Conservation (phyloP, 2,113 vertebrate species). For the Sula dactylatra region DNA sequence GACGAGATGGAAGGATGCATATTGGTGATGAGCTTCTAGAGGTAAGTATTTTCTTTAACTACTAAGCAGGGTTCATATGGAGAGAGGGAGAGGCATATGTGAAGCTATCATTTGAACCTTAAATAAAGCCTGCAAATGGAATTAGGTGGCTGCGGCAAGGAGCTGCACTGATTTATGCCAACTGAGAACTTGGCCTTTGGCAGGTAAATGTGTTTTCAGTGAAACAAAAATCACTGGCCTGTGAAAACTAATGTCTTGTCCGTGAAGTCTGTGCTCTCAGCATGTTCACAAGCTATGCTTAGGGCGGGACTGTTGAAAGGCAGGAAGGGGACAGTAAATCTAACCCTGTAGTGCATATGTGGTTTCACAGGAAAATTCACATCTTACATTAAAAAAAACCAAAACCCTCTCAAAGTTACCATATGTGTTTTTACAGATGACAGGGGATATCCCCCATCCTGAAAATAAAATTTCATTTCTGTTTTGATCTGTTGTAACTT, state of each 20-base stretch:
- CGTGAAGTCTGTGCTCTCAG: slow-evolving; percentile 45
- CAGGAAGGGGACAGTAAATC: slow-evolving; percentile 47
- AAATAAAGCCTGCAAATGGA: slow-evolving; percentile 10
- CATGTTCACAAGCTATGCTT: slow-evolving; percentile 21
- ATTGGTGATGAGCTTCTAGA: slow-evolving; percentile 93
- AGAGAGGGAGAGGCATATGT: neutral
- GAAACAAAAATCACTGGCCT: slow-evolving; percentile 40
- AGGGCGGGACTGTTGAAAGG: slow-evolving; percentile 36
- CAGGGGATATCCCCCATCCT: slow-evolving; percentile 9
- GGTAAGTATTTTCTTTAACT: slow-evolving; percentile 70
- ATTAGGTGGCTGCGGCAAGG: slow-evolving; percentile 10
- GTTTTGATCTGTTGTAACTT: neutral
- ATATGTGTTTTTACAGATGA: slow-evolving; percentile 55
- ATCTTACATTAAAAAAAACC: neutral
- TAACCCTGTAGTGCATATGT: neutral
- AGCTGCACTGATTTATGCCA: slow-evolving; percentile 34
- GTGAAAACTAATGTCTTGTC: slow-evolving; percentile 57
- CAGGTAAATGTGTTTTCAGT: slow-evolving; percentile 51
- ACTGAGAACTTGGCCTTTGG: slow-evolving; percentile 51
- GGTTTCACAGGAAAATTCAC: slow-evolving; percentile 51
- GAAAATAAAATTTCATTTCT: neutral
- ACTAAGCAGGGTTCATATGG: neutral
- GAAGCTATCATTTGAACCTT: neutral
- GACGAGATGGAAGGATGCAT: slow-evolving; percentile 82
- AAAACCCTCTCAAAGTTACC: neutral